These are phyloP conservation scores for Psilanteris sp. DNA, from an alignment of 1,140 invertebrate species.

Conservation along the genomic window DNA sequence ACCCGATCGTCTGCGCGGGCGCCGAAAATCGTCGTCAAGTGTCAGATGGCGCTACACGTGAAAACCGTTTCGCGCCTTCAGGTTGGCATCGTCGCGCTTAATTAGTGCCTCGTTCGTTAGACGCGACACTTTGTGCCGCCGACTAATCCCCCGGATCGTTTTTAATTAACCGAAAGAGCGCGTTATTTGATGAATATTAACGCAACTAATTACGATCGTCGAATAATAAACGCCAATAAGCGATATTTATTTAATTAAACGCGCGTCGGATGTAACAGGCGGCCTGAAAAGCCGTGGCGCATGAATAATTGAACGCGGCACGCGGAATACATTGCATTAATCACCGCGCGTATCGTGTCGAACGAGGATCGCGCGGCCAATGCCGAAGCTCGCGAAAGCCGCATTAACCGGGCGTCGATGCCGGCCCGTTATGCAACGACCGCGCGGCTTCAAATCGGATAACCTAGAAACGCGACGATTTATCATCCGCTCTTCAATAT, in stretches of 20 bases:
- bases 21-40: conserved; percentile 12
- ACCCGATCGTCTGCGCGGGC: conserved; percentile 66
- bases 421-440: conserved; percentile 37
- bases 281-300: conserved; percentile 15
- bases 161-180: conserved; percentile 35
- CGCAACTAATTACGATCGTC: conserved; percentile 46
- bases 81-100: conserved; percentile 36
- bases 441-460: conserved; percentile 52
- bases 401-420: conserved; percentile 31
- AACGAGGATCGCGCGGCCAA: conserved; percentile 49
- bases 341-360: conserved; percentile 49
- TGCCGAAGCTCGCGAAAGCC: conserved; percentile 45
- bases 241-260: conserved; percentile 62
- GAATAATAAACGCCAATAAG: conserved; percentile 54
- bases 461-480: conserved; percentile 62
- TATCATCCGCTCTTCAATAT: conserved; percentile 59
- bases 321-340: conserved; percentile 63
- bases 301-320: conserved; percentile 53
- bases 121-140: conserved; percentile 24
- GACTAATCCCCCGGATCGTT: conserved; percentile 13
- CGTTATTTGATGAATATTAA: conserved; percentile 48
- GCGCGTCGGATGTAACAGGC: conserved; percentile 13
- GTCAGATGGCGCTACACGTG: conserved; percentile 41
- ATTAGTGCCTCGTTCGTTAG: conserved; percentile 42
- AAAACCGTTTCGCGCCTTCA: conserved; percentile 18